Conservation (phyloP, 2,888 invertebrate species). For the Drosophila hamatofila region DNA sequence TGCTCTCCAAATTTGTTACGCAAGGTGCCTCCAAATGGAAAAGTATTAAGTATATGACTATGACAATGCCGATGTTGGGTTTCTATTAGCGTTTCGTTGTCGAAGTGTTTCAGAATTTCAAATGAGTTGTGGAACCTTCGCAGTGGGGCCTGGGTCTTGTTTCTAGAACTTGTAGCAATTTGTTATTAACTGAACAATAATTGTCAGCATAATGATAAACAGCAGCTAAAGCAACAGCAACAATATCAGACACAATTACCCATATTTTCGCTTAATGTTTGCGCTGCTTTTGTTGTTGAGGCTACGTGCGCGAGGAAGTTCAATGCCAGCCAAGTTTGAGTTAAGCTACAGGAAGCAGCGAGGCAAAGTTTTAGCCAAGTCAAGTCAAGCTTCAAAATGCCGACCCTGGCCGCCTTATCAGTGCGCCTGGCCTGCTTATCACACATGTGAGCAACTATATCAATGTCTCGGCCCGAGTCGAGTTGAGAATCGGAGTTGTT, state of each 20-base stretch:
- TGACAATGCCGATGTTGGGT: constrained; percentile 45
- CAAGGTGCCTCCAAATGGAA: constrained; percentile 68
- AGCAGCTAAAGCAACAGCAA: constrained; percentile 27
- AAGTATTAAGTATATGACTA: constrained; percentile 52
- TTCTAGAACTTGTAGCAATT: constrained; percentile 67
- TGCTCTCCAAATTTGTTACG: constrained; percentile 42
- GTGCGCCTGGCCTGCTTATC: constrained; percentile 49
- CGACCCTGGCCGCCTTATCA: constrained; percentile 57
- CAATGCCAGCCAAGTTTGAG: constrained; percentile 58
- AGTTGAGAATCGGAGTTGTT: constrained; percentile 35
- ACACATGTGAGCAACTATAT: constrained; percentile 20
- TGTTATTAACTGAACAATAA: constrained; percentile 55
- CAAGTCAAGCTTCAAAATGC: neutral
- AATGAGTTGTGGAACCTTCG: constrained; percentile 74
- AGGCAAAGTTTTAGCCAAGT: neutral
- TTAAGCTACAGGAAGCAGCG: constrained; percentile 62
- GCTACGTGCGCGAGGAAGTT: constrained; percentile 53
- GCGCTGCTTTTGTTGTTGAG: constrained; percentile 30
- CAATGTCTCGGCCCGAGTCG: constrained; percentile 19
- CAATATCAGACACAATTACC: constrained; percentile 73
- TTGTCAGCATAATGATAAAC: constrained; percentile 57
- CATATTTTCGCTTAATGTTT: constrained; percentile 59
- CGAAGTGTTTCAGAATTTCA: constrained; percentile 65
- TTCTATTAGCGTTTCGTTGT: constrained; percentile 5
- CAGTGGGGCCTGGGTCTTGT: constrained; percentile 15